Percentiles rank a stretch among this genome's conserved stretches.
Conservation (phyloP, 1,140 invertebrate species). For the Drosophila triauraria region DNA sequence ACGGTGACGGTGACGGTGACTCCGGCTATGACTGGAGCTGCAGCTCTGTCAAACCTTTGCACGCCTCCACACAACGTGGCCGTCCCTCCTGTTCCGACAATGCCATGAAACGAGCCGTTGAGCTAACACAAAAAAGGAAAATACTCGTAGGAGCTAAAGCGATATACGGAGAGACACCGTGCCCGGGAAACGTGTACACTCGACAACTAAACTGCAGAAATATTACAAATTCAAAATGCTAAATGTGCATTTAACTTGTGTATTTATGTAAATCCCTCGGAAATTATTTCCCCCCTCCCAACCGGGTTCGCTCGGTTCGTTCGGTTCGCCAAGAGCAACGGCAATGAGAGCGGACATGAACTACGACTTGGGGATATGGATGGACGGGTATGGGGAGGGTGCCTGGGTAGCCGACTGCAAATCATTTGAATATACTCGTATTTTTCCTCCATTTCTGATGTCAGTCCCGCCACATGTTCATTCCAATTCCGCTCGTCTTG, state of each 20-base stretch:
- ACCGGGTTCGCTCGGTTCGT: neutral
- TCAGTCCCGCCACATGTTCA: slow-evolving; percentile 43
- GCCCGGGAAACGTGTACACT: slow-evolving; percentile 40
- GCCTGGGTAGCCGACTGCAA: slow-evolving; percentile 54
- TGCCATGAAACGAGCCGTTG: slow-evolving; percentile 67
- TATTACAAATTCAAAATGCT: slow-evolving; percentile 84
- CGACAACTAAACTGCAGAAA: slow-evolving; percentile 73
- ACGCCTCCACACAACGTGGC: slow-evolving; percentile 54
- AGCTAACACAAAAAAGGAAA: slow-evolving; percentile 45
- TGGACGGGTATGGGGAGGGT: neutral
- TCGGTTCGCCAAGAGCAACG: slow-evolving; percentile 2
- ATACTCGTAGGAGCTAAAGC: slow-evolving; percentile 25
- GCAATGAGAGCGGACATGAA: slow-evolving; percentile 21
- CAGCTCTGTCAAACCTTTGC: slow-evolving; percentile 44
- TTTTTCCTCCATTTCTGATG: slow-evolving; percentile 38
- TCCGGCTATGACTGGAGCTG: slow-evolving; percentile 8
- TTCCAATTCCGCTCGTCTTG: slow-evolving; percentile 42
- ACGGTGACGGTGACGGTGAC: neutral
- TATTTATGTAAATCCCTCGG: slow-evolving; percentile 83
- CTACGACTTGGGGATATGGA: slow-evolving; percentile 11
- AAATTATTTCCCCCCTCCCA: slow-evolving; percentile 67
- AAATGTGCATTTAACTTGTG: slow-evolving; percentile 84
- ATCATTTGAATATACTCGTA: slow-evolving; percentile 71
- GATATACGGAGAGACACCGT: slow-evolving; percentile 15
- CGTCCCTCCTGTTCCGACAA: slow-evolving; percentile 21